phyloP scores from a whole-genome alignment of 2,888 invertebrate genomes.

The Carcina quercana region DNA sequence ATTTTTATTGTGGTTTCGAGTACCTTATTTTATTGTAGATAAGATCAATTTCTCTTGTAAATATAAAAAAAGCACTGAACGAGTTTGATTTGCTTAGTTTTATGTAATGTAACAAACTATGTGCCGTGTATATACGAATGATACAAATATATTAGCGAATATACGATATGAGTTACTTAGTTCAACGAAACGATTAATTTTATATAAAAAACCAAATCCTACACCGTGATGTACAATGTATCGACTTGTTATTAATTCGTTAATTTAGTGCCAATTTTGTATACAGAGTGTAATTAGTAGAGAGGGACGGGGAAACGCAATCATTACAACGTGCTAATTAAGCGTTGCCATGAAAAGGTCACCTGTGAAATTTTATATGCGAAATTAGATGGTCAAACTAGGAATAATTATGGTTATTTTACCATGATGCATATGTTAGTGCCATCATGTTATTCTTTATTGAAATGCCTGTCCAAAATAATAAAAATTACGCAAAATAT shows the following conservation, averaged over 20 bases:
- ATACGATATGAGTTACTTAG: constrained; percentile 24
- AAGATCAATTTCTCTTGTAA: constrained; percentile 59
- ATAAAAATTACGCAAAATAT: too few species aligned
- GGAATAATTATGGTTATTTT: too few species aligned
- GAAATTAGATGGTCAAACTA: too few species aligned
- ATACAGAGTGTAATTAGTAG: too few species aligned
- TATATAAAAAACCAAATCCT: constrained; percentile 57
- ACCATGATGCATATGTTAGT: too few species aligned
- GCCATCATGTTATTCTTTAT: too few species aligned
- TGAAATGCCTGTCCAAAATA: too few species aligned
- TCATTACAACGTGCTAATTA: too few species aligned
- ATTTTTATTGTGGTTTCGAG: constrained; percentile 35
- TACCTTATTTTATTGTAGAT: constrained; percentile 52
- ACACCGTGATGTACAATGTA: constrained; percentile 67
- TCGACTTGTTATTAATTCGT: constrained; percentile 33
- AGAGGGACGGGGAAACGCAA: too few species aligned
- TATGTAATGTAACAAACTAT: constrained; percentile 49
- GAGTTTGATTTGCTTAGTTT: constrained; percentile 42
- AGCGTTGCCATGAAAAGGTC: too few species aligned
- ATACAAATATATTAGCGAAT: constrained; percentile 42
- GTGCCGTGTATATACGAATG: constrained; percentile 68
- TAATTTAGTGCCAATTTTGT: constrained; percentile 62
- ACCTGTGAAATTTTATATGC: too few species aligned
- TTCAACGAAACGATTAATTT: constrained; percentile 26
- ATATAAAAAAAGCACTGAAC: constrained; percentile 54